Base-by-base conservation (phyloP, 2,888 invertebrate genomes). In the Corythucha ciliata region DNA sequence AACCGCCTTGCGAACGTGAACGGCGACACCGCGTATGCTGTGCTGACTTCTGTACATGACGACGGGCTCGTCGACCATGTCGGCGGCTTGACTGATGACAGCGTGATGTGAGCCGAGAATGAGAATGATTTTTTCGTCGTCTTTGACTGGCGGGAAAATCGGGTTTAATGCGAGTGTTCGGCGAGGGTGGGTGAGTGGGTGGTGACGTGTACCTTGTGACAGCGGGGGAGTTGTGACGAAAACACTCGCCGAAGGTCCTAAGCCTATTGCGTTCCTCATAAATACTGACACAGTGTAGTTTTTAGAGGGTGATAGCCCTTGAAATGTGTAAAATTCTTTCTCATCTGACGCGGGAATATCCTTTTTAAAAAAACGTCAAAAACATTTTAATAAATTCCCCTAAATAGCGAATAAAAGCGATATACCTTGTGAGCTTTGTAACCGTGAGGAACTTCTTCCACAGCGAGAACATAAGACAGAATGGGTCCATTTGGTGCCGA, bases 401-500 rank as follows among this genome's bases (percentile, higher is more conserved):
- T 32, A n/a, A 20, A 21, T 8, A 33, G 4, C 16, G 3, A 16
- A 33, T 33, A 16, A 33, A 16, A 33, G 22, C 21, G 8, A 34
- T 6, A 47, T 46, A 83, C 84, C 77, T 81, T 80, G 60, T 82
- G 73, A 57, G 77, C 76, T 60, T 75, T 75, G 63, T 72, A 74
- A 55, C 77, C 76, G 60, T 74, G 73, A 25, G 73, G 72, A 40
- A 73, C 70, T 59, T 77, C 74, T 20, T 74, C 74, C 39, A 90
- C 76, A 62, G 80, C 75, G 58, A 92, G 72, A 59, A 83, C 82
- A 71, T 90, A 93, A 58, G 89, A 86, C 55, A 87, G 78, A 61
- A 93, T 75, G 33, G 88, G 89, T 58, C 89, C 92, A 68, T 90
- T 90, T 46, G 84, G 83, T 66, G 85, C 89, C 48, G 78, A 77